Evolutionary conservation across 2,113 vertebrate genomes (phyloP).

Genomic region (Butastur rufipennis): DNA sequence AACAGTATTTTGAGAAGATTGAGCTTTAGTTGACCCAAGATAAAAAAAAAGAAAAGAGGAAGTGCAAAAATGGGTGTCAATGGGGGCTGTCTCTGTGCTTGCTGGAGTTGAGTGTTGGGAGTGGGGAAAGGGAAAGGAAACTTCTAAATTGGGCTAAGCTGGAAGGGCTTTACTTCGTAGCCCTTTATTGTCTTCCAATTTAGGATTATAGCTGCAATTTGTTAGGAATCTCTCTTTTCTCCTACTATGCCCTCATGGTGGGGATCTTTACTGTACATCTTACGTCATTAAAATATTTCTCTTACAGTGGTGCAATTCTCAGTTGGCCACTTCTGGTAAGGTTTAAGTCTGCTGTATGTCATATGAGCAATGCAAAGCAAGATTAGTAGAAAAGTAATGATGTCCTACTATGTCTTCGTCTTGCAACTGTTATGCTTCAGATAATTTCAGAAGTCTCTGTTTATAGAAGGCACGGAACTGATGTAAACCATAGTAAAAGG

Average conservation of each 20-base stretch:
- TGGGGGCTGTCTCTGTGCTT: not conserved
- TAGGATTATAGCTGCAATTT: not conserved
- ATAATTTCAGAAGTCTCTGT: not conserved
- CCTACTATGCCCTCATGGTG: not conserved
- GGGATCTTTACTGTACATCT: not conserved
- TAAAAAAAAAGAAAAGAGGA: not conserved
- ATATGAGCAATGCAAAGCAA: not conserved
- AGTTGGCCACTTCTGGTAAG: not conserved
- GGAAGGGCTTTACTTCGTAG: not conserved
- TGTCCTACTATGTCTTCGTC: not conserved
- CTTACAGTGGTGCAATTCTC: not conserved
- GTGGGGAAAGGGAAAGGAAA: not conserved
- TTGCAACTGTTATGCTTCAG: not conserved
- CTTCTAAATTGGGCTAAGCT: not conserved
- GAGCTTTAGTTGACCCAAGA: not conserved
- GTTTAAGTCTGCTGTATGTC: not conserved
- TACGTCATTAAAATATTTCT: not conserved
- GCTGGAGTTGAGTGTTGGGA: not conserved
- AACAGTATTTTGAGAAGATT: not conserved
- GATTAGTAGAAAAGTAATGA: not conserved
- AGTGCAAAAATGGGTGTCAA: fast-evolving
- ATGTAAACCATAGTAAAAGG: not conserved
- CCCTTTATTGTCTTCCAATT: not conserved
- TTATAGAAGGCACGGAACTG: not conserved
- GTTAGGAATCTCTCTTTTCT: not conserved